These are phyloP conservation scores for Diceros bicornis DNA, from an alignment of 2,797 vertebrate genomes.

Conservation along the genomic window DNA sequence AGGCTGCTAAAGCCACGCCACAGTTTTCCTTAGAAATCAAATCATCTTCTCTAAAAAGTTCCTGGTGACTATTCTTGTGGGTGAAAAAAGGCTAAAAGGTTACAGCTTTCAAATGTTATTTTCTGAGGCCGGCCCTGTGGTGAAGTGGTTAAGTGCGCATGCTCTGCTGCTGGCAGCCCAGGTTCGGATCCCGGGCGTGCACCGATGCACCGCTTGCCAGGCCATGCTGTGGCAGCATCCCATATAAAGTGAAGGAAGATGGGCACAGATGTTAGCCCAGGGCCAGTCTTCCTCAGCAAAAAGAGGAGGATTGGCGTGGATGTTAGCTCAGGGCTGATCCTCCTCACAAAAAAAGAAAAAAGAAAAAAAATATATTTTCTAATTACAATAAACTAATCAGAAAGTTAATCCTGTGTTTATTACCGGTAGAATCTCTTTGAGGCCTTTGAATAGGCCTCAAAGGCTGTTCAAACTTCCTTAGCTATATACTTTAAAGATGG, in stretches of 20 bases:
- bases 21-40: slow-evolving; percentile 60
- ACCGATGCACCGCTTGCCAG: too few species aligned
- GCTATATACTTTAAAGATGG: background rate
- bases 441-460: background rate
- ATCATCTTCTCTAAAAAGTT: slow-evolving; percentile 21
- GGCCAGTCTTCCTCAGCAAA: too few species aligned
- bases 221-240: too few species aligned
- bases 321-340: too few species aligned
- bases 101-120: slow-evolving; percentile 29
- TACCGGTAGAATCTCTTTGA: background rate
- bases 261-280: too few species aligned
- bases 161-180: too few species aligned
- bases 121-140: background rate
- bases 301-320: too few species aligned
- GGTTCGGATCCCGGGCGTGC: too few species aligned
- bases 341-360: too few species aligned
- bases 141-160: too few species aligned
- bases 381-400: slow-evolving; percentile 5
- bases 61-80: background rate
- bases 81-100: background rate
- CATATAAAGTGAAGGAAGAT: too few species aligned
- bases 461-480: background rate
- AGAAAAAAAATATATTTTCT: background rate
- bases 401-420: background rate
- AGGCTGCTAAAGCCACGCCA: slow-evolving; percentile 4